phyloP scores from a whole-genome alignment of 2,888 invertebrate species.

The Penaeus monodon region DNA sequence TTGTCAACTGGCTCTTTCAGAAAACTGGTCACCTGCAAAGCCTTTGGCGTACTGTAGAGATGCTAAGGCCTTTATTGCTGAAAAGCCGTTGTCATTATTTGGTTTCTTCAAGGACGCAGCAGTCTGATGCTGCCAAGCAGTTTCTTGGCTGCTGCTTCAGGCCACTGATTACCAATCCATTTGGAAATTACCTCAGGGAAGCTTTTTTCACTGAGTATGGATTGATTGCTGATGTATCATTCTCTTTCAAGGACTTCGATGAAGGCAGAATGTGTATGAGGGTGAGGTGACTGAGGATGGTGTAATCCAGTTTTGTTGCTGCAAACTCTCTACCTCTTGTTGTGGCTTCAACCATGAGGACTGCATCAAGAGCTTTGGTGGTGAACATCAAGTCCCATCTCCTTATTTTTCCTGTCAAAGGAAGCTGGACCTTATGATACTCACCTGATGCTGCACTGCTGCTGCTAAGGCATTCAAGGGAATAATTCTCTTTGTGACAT shows the following conservation, averaged over 20 bases:
- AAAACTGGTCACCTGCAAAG: slow-evolving; percentile 97
- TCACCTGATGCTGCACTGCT: slow-evolving; percentile 81
- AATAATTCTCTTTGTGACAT: slow-evolving; percentile 93
- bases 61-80: slow-evolving; percentile 85
- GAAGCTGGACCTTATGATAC: slow-evolving; percentile 87
- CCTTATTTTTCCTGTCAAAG: slow-evolving; percentile 92
- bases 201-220: slow-evolving; percentile 85
- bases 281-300: slow-evolving; percentile 78
- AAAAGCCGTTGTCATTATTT: slow-evolving; percentile 87
- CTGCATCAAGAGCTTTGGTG: slow-evolving; percentile 97
- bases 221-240: slow-evolving; percentile 83
- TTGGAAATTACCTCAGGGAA: slow-evolving; percentile 85
- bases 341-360: slow-evolving; percentile 95
- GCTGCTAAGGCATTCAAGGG: slow-evolving; percentile 92
- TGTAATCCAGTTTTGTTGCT: slow-evolving; percentile 85
- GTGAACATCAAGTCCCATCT: slow-evolving; percentile 97
- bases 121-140: slow-evolving; percentile 83
- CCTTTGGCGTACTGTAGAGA: slow-evolving; percentile 84
- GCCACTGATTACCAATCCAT: slow-evolving; percentile 88
- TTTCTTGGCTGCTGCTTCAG: slow-evolving; percentile 87
- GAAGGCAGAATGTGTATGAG: slow-evolving; percentile 82
- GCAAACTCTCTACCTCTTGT: slow-evolving; percentile 89
- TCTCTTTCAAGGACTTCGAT: slow-evolving; percentile 95
- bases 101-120: slow-evolving; percentile 86
- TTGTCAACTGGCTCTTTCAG: slow-evolving; percentile 93